A percentile compares a stretch with the other conserved stretches of the same genome.
Evolutionary conservation across 2,797 vertebrate species (phyloP).

Genomic region (Diglossa cyanea): DNA sequence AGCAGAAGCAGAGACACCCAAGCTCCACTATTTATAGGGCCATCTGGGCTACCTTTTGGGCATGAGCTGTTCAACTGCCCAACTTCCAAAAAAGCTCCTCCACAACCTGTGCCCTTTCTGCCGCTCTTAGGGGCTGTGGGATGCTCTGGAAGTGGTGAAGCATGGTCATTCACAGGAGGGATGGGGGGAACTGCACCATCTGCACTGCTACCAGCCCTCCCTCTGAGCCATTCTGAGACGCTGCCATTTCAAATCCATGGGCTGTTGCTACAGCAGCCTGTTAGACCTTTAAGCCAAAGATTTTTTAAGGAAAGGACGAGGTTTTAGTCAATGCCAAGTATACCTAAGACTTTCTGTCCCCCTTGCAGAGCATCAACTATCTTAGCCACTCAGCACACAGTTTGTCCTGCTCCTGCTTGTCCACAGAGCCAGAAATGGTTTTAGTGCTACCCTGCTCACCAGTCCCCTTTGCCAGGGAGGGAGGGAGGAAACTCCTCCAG

Average conservation of each 20-base stretch:
- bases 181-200: neutral
- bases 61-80: neutral
- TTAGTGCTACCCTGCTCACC: neutral
- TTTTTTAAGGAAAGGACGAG: neutral
- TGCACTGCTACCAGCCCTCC: neutral
- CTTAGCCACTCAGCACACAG: neutral
- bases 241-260: neutral
- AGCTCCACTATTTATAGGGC: neutral
- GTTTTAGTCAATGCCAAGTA: neutral
- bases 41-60: neutral
- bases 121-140: neutral
- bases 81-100: neutral
- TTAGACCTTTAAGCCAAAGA: neutral
- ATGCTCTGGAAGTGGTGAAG: neutral
- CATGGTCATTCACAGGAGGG: fast-evolving
- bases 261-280: neutral
- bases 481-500: neutral
- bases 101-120: neutral
- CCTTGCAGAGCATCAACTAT: neutral
- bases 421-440: neutral
- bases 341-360: neutral
- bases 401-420: neutral
- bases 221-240: neutral
- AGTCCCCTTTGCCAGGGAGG: neutral
- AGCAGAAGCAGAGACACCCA: neutral